phyloP scores from a whole-genome alignment of 92 coral and sea anemone genomes.

The Hydrozoanthus gracilis region DNA sequence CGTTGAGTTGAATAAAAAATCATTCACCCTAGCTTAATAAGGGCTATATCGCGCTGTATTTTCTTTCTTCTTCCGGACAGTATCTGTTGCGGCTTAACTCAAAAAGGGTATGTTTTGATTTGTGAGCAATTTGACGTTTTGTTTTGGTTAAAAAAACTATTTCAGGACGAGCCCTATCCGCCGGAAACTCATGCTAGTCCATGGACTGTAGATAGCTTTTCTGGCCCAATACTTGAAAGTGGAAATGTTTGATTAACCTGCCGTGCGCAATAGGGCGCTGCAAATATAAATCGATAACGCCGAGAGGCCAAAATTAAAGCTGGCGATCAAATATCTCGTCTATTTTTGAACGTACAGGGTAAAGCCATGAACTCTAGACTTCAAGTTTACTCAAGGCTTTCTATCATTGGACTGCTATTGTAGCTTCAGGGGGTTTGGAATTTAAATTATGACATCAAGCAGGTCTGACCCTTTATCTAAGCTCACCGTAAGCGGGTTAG shows the following conservation, averaged over 20 bases:
- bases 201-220: conserved; percentile 22
- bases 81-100: conserved; percentile 28
- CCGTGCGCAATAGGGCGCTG: conserved; percentile 31
- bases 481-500: conserved; percentile 9
- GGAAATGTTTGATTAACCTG: conserved; percentile 13
- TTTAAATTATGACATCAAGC: conserved; percentile 24
- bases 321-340: conserved; percentile 13
- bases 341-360: conserved; percentile 37
- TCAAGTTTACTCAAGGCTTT: conserved; percentile 29
- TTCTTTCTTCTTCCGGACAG: neutral
- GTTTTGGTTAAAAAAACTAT: conserved; percentile 4
- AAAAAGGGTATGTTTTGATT: conserved; percentile 20
- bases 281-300: neutral
- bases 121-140: neutral
- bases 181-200: conserved; percentile 46
- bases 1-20: neutral
- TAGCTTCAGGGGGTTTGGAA: conserved; percentile 5
- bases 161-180: neutral
- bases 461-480: neutral
- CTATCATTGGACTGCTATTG: neutral
- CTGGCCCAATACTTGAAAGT: conserved; percentile 29
- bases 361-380: conserved; percentile 36
- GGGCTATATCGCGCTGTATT: conserved; percentile 7
- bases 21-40: conserved; percentile 20
- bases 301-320: neutral